Evolutionary conservation across 2,113 vertebrate species (phyloP).

Genomic region (Parotia lawesii): DNA sequence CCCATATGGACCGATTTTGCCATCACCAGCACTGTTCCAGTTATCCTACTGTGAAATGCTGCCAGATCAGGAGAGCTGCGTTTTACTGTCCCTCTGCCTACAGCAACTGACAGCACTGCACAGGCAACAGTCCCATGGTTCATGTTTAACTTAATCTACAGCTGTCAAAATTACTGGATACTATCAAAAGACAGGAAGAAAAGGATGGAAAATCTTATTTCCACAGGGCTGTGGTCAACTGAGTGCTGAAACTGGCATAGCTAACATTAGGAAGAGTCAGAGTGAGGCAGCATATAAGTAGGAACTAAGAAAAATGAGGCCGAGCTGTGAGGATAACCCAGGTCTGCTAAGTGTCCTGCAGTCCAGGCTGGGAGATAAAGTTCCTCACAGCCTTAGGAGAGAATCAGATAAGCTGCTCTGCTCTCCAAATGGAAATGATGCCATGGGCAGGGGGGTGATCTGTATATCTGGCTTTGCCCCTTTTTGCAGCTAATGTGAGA

Average conservation of each 20-base stretch:
- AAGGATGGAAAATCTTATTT: slow-evolving; percentile 11
- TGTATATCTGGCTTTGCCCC: not conserved
- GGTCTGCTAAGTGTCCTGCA: not conserved
- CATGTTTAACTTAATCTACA: not conserved
- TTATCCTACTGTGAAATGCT: not conserved
- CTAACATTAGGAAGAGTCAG: not conserved
- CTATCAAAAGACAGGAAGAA: not conserved
- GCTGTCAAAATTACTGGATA: not conserved
- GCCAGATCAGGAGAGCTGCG: not conserved
- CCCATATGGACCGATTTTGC: not conserved
- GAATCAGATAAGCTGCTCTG: not conserved
- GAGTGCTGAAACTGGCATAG: not conserved
- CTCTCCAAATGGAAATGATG: not conserved
- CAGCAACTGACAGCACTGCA: not conserved
- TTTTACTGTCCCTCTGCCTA: not conserved
- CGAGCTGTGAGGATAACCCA: not conserved
- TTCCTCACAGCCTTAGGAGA: not conserved
- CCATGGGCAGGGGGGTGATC: not conserved
- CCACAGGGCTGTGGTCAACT: not conserved
- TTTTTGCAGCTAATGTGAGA: not conserved
- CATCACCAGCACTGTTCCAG: not conserved
- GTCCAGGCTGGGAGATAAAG: not conserved
- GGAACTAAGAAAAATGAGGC: not conserved
- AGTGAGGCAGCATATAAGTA: not conserved
- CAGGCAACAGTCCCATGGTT: not conserved